Percentiles rank a stretch among this genome's conserved stretches.
phyloP scores from a whole-genome alignment of 1,140 invertebrate species.

The Notospermus geniculatus region DNA sequence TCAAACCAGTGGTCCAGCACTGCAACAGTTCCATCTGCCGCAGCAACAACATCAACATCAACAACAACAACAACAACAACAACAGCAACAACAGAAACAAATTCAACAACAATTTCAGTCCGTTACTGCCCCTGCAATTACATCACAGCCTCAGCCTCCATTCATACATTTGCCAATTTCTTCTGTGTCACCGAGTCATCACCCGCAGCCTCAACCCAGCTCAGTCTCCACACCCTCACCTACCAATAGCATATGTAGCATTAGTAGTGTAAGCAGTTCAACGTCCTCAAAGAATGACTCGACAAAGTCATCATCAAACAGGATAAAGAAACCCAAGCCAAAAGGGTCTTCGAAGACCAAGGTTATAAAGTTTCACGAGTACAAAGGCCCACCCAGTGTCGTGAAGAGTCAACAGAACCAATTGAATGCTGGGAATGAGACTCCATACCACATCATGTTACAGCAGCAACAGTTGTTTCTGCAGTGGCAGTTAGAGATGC shows the following conservation, averaged over 20 bases:
- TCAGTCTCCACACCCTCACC: constrained; percentile 3
- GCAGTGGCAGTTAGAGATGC: constrained; percentile 81
- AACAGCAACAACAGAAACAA: constrained; percentile 5
- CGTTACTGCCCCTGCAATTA: background rate
- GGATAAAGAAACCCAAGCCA: constrained; percentile 80
- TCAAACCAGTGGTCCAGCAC: constrained; percentile 17
- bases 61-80: constrained; percentile 23
- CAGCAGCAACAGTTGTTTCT: constrained; percentile 91
- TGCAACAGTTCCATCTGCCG: constrained; percentile 57
- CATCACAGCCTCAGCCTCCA: too few relatives aligned
- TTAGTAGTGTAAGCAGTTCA: constrained; percentile 1
- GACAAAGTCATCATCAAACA: constrained; percentile 10
- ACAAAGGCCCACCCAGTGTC: constrained; percentile 93
- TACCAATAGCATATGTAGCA: constrained; percentile 5
- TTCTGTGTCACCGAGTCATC: background rate
- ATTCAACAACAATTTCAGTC: constrained; percentile 11
- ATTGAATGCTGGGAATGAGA: constrained; percentile 60
- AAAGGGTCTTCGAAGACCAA: constrained; percentile 74
- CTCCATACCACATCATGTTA: constrained; percentile 85
- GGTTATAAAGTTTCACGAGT: constrained; percentile 94
- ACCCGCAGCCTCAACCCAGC: background rate
- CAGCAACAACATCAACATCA: constrained; percentile 24
- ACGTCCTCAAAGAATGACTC: background rate
- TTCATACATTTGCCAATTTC: constrained; percentile 1
- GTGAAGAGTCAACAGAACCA: constrained; percentile 61